These are phyloP conservation scores for Antitype chi DNA, from an alignment of 2,888 invertebrate genomes.

Conservation along the genomic window DNA sequence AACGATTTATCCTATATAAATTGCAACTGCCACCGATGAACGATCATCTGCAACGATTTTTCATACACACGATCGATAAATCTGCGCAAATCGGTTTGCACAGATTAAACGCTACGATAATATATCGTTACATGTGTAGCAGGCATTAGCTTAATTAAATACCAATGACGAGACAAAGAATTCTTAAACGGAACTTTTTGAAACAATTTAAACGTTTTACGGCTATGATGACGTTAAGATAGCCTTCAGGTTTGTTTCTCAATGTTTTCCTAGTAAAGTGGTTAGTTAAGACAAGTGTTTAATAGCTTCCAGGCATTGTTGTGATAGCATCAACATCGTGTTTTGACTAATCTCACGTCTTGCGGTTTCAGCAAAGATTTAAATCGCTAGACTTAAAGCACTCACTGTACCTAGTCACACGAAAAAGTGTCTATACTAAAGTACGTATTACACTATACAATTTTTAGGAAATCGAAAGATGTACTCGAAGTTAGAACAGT, in stretches of 20 bases:
- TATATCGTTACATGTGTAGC: no score
- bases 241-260: slow-evolving; percentile 36
- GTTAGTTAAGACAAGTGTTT: slow-evolving; percentile 52
- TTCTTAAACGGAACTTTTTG: slow-evolving; percentile 36
- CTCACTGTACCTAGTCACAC: neutral
- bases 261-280: slow-evolving; percentile 58
- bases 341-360: slow-evolving; percentile 63
- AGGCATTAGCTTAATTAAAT: neutral
- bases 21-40: no score
- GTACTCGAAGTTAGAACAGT: no score
- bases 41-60: no score
- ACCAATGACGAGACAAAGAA: slow-evolving; percentile 16
- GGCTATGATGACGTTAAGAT: slow-evolving; percentile 45
- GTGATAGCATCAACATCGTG: slow-evolving; percentile 59
- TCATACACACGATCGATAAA: no score
- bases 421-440: neutral
- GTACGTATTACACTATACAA: no score
- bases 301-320: slow-evolving; percentile 56
- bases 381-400: neutral
- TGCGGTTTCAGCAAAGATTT: slow-evolving; percentile 20
- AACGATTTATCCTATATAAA: no score
- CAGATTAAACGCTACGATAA: no score
- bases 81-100: no score
- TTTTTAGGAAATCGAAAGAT: no score
- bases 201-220: slow-evolving; percentile 37